Conservation (phyloP, 2,113 vertebrate genomes). For the Eretmochelys imbricata region DNA sequence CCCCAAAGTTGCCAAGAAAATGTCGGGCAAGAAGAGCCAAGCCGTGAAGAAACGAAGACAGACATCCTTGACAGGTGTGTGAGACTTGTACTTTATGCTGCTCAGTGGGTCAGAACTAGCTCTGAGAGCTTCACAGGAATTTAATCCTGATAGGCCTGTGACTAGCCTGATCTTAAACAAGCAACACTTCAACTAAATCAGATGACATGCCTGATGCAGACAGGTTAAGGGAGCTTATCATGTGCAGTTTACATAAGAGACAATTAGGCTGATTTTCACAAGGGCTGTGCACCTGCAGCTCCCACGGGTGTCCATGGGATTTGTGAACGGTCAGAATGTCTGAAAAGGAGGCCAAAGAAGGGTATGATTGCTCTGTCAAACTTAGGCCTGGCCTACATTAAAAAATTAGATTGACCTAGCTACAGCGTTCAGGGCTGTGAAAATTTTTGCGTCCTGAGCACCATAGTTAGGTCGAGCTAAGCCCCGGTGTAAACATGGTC, state of each 20-base stretch:
- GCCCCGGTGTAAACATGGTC: background rate
- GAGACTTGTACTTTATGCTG: background rate
- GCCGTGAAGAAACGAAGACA: slow-evolving; percentile 81
- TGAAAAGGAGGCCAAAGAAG: background rate
- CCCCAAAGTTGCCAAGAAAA: slow-evolving; percentile 67
- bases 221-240: background rate
- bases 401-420: background rate
- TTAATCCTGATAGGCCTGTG: background rate
- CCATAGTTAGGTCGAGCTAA: background rate
- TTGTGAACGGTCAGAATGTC: background rate
- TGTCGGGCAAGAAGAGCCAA: background rate
- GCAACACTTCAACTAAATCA: background rate
- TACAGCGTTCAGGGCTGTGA: background rate
- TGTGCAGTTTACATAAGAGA: background rate
- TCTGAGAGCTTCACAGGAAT: background rate
- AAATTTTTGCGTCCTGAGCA: background rate
- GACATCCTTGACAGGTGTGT: slow-evolving; percentile 85
- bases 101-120: background rate
- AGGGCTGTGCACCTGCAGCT: background rate
- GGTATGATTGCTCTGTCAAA: accelerated
- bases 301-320: accelerated
- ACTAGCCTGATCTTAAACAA: background rate
- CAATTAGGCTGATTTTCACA: background rate
- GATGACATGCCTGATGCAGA: background rate
- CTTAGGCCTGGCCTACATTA: background rate